Conservation (phyloP, 2,888 invertebrate species). For the Coleophora deauratella region DNA sequence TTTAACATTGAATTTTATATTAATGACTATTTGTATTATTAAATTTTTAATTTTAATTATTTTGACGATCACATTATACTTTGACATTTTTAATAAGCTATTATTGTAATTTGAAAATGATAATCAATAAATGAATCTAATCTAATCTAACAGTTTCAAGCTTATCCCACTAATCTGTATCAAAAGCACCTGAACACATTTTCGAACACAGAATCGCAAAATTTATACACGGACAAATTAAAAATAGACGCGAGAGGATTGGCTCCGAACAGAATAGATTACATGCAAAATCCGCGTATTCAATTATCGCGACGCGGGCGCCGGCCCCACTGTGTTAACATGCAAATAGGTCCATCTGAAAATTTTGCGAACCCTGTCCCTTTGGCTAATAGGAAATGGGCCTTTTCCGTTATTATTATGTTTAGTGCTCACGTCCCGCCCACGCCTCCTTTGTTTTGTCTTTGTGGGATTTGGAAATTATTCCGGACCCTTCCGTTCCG, state of each 20-base stretch:
- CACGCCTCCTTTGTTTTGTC: slow-evolving; percentile 43
- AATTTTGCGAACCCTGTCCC: slow-evolving; percentile 42
- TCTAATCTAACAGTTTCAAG: too few species aligned
- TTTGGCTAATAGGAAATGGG: slow-evolving; percentile 55
- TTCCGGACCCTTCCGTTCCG: slow-evolving; percentile 24
- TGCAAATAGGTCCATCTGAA: slow-evolving; percentile 60
- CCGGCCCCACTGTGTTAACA: slow-evolving; percentile 47
- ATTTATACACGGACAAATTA: slow-evolving; percentile 32
- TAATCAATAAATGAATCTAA: too few species aligned
- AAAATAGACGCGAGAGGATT: slow-evolving; percentile 34
- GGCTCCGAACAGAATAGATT: slow-evolving; percentile 37
- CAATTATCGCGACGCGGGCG: slow-evolving; percentile 50
- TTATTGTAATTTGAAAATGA: too few species aligned
- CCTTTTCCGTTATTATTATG: slow-evolving; percentile 55
- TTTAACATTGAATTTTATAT: too few species aligned
- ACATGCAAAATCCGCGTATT: slow-evolving; percentile 43
- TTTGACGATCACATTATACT: too few species aligned
- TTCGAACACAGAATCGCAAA: slow-evolving; percentile 3
- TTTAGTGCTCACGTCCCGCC: slow-evolving; percentile 22
- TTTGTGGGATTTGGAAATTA: slow-evolving; percentile 46
- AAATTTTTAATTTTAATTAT: too few species aligned
- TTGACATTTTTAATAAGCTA: too few species aligned
- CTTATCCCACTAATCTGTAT: too few species aligned
- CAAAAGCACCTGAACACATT: too few species aligned
- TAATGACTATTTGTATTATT: too few species aligned